phyloP scores from a whole-genome alignment of 2,113 vertebrate genomes.

The Girardinichthys multiradiatus region DNA sequence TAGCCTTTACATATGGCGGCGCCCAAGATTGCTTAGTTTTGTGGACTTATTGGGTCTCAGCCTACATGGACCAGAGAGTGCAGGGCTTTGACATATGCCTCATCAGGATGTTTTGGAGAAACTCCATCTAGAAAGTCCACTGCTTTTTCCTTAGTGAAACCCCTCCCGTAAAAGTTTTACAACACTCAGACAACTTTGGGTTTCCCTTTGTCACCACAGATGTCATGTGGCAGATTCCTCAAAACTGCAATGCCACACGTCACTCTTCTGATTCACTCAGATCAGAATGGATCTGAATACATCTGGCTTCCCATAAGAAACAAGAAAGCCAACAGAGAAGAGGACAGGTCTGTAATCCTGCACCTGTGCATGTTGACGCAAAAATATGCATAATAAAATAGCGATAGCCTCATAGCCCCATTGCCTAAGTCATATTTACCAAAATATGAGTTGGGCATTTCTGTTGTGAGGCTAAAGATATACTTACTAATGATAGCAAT shows the following conservation, averaged over 20 bases:
- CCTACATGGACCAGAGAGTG: constrained; percentile 77
- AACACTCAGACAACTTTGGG: constrained; percentile 76
- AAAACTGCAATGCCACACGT: constrained; percentile 37
- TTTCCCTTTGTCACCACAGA: constrained; percentile 76
- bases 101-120: constrained; percentile 76
- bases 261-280: constrained; percentile 24
- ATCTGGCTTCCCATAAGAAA: constrained; percentile 74
- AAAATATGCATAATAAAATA: too few species aligned
- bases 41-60: constrained; percentile 79
- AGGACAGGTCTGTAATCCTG: too few species aligned
- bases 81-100: constrained; percentile 61
- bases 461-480: too few species aligned
- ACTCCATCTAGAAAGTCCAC: constrained; percentile 71
- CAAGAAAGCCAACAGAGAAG: constrained; percentile 39
- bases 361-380: too few species aligned
- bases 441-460: too few species aligned
- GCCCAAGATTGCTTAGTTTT: too few species aligned
- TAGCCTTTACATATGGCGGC: too few species aligned
- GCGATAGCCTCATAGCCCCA: too few species aligned
- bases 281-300: rapidly evolving
- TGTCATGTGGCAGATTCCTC: constrained; percentile 58
- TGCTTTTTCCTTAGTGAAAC: constrained; percentile 69
- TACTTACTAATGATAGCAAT: too few species aligned
- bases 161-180: constrained; percentile 4
- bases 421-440: too few species aligned